These are phyloP conservation scores for Crematogaster levior DNA, from an alignment of 2,888 invertebrate species.

Conservation along the genomic window DNA sequence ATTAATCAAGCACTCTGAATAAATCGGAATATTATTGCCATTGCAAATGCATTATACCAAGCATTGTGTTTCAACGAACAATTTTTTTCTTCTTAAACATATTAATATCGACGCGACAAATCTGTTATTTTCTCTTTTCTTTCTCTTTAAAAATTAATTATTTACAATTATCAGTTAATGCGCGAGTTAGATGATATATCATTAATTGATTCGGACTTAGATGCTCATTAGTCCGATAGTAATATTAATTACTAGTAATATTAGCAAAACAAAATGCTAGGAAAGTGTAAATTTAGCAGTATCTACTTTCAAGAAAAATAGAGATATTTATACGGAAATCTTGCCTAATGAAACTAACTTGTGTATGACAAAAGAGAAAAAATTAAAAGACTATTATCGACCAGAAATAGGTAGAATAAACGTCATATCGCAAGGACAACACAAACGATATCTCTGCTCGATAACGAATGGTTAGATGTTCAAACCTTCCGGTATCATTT, in stretches of 20 bases:
- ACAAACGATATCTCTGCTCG: neutral
- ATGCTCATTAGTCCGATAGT: neutral
- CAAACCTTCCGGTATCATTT: neutral
- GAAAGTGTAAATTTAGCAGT: slow-evolving; percentile 3
- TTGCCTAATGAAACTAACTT: neutral
- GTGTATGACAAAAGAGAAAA: neutral
- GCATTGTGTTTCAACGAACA: neutral
- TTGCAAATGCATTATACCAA: neutral
- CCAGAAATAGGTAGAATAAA: neutral
- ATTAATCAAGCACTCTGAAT: slow-evolving; percentile 11
- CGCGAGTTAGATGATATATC: neutral
- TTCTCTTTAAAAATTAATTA: neutral
- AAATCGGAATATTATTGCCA: neutral
- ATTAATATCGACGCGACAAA: neutral
- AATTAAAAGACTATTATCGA: neutral
- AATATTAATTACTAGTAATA: neutral
- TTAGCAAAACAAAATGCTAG: neutral
- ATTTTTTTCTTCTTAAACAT: neutral
- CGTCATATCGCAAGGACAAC: neutral
- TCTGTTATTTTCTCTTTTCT: neutral
- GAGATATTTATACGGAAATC: neutral
- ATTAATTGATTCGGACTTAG: neutral
- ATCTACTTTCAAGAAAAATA: neutral
- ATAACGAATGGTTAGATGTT: neutral
- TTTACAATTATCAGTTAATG: neutral